A percentile compares a stretch with the other conserved stretches of the same genome.
Evolutionary conservation across 1,140 invertebrate species (phyloP).

Genomic region (Neuroterus valhalla): DNA sequence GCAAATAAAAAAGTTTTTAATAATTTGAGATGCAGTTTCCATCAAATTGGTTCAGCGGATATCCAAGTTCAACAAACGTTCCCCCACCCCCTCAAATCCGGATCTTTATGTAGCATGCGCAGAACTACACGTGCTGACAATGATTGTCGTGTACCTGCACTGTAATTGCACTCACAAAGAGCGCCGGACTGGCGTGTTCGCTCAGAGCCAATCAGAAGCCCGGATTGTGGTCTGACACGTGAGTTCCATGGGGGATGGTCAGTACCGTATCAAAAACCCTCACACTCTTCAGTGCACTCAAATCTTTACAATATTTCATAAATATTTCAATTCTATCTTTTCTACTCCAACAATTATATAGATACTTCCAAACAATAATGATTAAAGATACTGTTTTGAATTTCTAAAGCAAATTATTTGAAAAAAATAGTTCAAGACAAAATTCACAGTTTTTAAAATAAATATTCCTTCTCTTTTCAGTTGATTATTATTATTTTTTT

Average conservation of each 20-base stretch:
- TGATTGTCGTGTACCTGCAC: conserved; percentile 46
- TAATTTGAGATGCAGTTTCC: not conserved
- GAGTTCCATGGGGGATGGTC: conserved; percentile 35
- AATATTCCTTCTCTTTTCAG: too few relatives aligned
- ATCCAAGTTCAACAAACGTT: conserved; percentile 2
- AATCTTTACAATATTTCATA: not conserved
- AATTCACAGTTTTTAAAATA: too few relatives aligned
- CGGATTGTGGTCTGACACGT: conserved; percentile 48
- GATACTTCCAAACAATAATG: not conserved
- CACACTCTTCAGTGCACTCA: not conserved
- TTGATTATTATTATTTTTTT: too few relatives aligned
- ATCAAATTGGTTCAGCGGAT: not conserved
- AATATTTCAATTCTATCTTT: not conserved
- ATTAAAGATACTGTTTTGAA: not conserved
- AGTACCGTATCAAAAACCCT: conserved; percentile 38
- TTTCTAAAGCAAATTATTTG: conserved; percentile 2
- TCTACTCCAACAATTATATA: not conserved
- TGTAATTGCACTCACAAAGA: conserved; percentile 46
- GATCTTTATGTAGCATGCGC: conserved; percentile 8
- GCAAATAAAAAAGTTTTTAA: too few relatives aligned
- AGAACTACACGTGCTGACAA: not conserved
- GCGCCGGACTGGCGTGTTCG: conserved; percentile 49
- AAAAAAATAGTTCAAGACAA: not conserved
- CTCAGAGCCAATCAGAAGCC: conserved; percentile 45
- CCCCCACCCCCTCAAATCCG: not conserved